These are phyloP conservation scores for Notodonta ziczac DNA, from an alignment of 2,888 invertebrate species.

Conservation along the genomic window DNA sequence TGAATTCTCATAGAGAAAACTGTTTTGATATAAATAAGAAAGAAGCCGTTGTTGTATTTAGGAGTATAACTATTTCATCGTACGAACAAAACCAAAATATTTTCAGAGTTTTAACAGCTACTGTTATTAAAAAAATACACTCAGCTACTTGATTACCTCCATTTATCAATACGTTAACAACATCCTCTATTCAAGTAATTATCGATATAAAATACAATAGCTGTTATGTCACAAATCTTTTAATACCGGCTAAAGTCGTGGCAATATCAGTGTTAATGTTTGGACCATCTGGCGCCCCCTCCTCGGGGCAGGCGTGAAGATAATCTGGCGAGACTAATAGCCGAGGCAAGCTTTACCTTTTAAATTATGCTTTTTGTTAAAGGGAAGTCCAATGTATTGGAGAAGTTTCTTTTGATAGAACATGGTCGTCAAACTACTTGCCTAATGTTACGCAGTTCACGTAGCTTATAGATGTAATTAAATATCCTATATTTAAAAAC, in stretches of 20 bases:
- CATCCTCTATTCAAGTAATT: constrained; percentile 27
- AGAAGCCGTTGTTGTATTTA: no score
- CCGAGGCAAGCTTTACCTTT: constrained; percentile 51
- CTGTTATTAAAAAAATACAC: background rate
- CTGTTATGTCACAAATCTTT: constrained; percentile 40
- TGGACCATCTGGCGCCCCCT: constrained; percentile 59
- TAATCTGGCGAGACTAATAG: constrained; percentile 68
- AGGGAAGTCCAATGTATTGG: constrained; percentile 24
- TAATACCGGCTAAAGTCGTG: constrained; percentile 39
- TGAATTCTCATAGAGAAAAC: no score
- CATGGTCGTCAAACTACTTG: no score
- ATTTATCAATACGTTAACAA: constrained; percentile 26
- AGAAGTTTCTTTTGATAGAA: background rate
- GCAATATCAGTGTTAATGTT: constrained; percentile 65
- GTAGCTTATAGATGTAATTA: no score
- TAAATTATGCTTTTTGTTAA: constrained; percentile 58
- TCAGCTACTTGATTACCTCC: constrained; percentile 6
- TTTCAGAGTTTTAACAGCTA: no score
- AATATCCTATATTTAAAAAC: no score
- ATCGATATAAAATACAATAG: constrained; percentile 25
- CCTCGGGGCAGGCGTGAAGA: constrained; percentile 38
- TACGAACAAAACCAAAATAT: no score
- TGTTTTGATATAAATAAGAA: no score
- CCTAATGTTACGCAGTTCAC: no score
- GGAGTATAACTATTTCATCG: no score